These are phyloP conservation scores for Pangasius sanitwongsei DNA, from an alignment of 2,797 vertebrate species.

Conservation along the genomic window DNA sequence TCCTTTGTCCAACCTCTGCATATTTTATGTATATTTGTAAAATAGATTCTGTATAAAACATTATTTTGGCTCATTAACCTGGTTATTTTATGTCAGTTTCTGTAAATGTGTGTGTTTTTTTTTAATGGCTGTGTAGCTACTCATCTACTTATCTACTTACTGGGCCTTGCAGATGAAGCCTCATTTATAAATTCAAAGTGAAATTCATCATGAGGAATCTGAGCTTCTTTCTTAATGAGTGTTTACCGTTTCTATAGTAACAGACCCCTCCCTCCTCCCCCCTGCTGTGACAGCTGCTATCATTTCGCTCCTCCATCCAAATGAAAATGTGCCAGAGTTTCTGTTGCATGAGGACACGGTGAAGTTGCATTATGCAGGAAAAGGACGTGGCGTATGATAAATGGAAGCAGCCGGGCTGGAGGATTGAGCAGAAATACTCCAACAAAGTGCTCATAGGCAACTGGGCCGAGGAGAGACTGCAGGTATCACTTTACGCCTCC, in stretches of 20 bases:
- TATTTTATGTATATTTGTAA: not conserved
- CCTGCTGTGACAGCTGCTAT: constrained; percentile 48
- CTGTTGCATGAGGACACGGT: constrained; percentile 31
- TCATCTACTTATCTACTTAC: no score
- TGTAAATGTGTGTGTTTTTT: not conserved
- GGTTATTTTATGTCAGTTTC: not conserved
- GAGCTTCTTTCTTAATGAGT: constrained; percentile 43
- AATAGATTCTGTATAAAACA: not conserved
- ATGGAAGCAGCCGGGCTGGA: constrained; percentile 72
- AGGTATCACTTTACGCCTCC: constrained; percentile 64
- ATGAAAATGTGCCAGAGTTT: constrained; percentile 39
- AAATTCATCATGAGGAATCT: not conserved
- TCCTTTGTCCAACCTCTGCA: not conserved
- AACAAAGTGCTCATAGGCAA: constrained; percentile 76
- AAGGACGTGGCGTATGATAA: constrained; percentile 57
- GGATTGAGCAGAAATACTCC: constrained; percentile 70
- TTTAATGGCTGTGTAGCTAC: not conserved
- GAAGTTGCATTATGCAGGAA: constrained; percentile 51
- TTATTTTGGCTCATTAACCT: not conserved
- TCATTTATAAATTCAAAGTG: not conserved
- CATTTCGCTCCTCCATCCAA: constrained; percentile 48
- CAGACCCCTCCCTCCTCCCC: constrained; percentile 58
- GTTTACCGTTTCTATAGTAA: constrained; percentile 77
- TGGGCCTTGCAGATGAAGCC: not conserved
- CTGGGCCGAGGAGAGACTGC: constrained; percentile 75